These are phyloP conservation scores for Pectinophora gossypiella DNA, from an alignment of 1,140 invertebrate species.

Conservation along the genomic window DNA sequence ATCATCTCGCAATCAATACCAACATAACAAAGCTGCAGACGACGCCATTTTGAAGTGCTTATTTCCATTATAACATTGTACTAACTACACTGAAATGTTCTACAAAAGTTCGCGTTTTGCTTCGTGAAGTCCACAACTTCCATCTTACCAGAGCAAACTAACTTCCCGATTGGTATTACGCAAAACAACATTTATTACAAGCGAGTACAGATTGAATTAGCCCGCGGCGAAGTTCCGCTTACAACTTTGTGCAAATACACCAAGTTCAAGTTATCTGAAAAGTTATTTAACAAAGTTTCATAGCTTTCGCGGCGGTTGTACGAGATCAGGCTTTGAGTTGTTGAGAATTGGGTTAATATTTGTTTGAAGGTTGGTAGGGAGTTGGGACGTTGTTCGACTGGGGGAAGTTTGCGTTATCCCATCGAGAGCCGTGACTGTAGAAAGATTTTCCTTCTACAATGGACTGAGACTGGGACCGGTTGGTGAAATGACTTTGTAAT, in stretches of 20 bases:
- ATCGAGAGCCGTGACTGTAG: conserved; percentile 74
- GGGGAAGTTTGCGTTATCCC: conserved; percentile 59
- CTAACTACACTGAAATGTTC: conserved; percentile 76
- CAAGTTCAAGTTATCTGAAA: conserved; percentile 75
- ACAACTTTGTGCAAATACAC: conserved; percentile 69
- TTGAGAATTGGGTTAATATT: conserved; percentile 62
- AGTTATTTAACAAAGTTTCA: conserved; percentile 76
- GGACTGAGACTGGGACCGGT: conserved; percentile 65
- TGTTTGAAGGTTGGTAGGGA: conserved; percentile 39
- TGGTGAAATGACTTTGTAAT: conserved; percentile 70
- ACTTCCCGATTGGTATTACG: conserved; percentile 66
- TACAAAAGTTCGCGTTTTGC: conserved; percentile 75
- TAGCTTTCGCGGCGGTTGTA: conserved; percentile 64
- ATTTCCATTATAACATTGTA: conserved; percentile 76
- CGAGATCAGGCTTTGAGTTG: conserved; percentile 58
- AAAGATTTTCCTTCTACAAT: conserved; percentile 75
- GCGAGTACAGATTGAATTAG: conserved; percentile 70
- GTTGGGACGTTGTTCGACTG: conserved; percentile 44
- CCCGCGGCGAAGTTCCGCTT: conserved; percentile 62
- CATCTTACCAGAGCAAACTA: conserved; percentile 55
- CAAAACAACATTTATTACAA: conserved; percentile 73
- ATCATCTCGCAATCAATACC: conserved; percentile 35
- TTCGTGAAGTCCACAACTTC: conserved; percentile 73
- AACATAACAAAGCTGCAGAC: conserved; percentile 63
- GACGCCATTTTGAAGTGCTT: conserved; percentile 75